phyloP scores from a whole-genome alignment of 1,140 invertebrate genomes.

The Stegodyphus dumicola region DNA sequence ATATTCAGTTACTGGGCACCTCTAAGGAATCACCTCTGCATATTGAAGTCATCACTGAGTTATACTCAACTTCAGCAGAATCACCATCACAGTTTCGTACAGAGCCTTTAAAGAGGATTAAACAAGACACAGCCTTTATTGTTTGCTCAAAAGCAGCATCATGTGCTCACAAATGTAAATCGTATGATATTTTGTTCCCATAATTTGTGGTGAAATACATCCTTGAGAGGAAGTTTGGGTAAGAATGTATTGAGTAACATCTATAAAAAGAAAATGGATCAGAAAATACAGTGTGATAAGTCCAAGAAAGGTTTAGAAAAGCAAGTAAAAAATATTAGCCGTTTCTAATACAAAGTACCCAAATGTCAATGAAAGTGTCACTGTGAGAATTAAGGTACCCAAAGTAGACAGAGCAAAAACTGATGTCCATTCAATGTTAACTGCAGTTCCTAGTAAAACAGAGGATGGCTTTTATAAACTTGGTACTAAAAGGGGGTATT shows the following conservation, averaged over 20 bases:
- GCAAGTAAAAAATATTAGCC: slow-evolving; percentile 33
- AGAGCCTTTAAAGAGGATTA: background rate
- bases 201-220: slow-evolving; percentile 56
- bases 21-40: slow-evolving; percentile 57
- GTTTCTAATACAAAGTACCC: slow-evolving; percentile 48
- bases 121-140: slow-evolving; percentile 33
- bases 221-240: slow-evolving; percentile 30
- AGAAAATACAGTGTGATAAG: slow-evolving; percentile 46
- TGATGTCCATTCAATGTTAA: slow-evolving; percentile 32
- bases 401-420: slow-evolving; percentile 46
- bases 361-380: slow-evolving; percentile 31
- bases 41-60: slow-evolving; percentile 54
- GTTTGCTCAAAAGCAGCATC: slow-evolving; percentile 57
- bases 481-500: slow-evolving; percentile 43
- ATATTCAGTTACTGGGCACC: slow-evolving; percentile 46
- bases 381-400: slow-evolving; percentile 54
- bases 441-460: slow-evolving; percentile 54
- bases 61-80: slow-evolving; percentile 52
- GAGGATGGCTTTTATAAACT: slow-evolving; percentile 56
- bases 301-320: slow-evolving; percentile 51
- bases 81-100: slow-evolving; percentile 36
- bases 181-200: slow-evolving; percentile 49
- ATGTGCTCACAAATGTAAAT: slow-evolving; percentile 57
- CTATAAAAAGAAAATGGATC: slow-evolving; percentile 58
- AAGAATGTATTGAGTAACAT: slow-evolving; percentile 57